phyloP scores from a whole-genome alignment of 2,888 invertebrate species.

The Carcina quercana region DNA sequence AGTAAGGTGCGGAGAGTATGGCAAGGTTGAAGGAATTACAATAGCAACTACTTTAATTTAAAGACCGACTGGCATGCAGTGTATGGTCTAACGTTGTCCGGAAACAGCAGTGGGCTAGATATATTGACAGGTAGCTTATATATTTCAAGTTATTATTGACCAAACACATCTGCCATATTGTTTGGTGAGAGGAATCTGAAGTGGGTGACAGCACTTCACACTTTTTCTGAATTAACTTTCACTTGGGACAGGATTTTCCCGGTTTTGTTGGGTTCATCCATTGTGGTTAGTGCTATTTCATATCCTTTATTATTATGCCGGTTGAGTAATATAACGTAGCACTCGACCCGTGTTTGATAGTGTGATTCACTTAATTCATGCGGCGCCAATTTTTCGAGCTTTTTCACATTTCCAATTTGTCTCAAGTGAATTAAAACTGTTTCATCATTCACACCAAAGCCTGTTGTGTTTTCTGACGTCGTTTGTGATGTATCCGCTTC shows the following conservation, averaged over 20 bases:
- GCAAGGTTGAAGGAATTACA: conserved; percentile 14
- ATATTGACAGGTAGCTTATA: conserved; percentile 13
- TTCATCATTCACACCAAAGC: conserved; percentile 18
- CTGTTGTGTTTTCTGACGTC: conserved; percentile 18
- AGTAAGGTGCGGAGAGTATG: conserved; percentile 11
- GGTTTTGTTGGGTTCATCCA: conserved; percentile 25
- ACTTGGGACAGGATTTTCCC: conserved; percentile 16
- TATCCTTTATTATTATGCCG: conserved; percentile 15
- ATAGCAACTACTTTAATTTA: conserved; percentile 13
- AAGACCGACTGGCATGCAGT: conserved; percentile 8
- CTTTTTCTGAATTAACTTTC: conserved; percentile 19
- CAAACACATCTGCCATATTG: conserved; percentile 16
- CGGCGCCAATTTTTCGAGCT: conserved; percentile 9
- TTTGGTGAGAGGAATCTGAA: conserved; percentile 7
- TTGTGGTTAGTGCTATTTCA: conserved; percentile 18
- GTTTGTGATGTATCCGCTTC: conserved; percentile 20
- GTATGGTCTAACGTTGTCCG: conserved; percentile 6
- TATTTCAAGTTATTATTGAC: conserved; percentile 17
- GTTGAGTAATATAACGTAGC: conserved; percentile 14
- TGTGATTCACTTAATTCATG: conserved; percentile 11
- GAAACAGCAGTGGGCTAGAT: conserved; percentile 11
- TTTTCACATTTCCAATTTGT: conserved; percentile 5
- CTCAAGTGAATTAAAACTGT: conserved; percentile 16
- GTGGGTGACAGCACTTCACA: conserved; percentile 7
- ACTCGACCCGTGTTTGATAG: conserved; percentile 10